phyloP scores from a whole-genome alignment of 2,888 invertebrate genomes.

The Mimas tiliae region DNA sequence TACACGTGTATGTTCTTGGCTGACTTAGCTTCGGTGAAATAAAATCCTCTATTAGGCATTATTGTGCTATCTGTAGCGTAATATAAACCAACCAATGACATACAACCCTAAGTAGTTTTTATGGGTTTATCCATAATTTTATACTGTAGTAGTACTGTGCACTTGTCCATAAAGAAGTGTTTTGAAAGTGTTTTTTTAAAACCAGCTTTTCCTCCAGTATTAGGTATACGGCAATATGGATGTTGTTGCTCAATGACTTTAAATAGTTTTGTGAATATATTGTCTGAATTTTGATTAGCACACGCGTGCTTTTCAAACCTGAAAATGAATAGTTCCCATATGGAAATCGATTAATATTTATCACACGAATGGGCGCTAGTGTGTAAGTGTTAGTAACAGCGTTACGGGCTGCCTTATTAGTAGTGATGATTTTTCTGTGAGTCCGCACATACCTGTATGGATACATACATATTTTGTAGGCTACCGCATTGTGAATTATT shows the following conservation, averaged over 20 bases:
- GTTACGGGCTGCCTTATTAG: background rate
- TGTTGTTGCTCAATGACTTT: background rate
- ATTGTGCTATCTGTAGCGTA: too few relatives aligned
- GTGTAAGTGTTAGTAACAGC: background rate
- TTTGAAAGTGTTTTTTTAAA: background rate
- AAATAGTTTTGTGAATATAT: background rate
- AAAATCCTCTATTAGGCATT: too few relatives aligned
- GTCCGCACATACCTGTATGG: background rate
- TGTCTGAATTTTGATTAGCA: background rate
- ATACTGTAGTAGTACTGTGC: too few relatives aligned
- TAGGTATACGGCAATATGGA: background rate
- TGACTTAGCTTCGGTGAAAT: too few relatives aligned
- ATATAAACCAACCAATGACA: too few relatives aligned
- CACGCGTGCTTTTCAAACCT: background rate
- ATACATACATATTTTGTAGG: background rate
- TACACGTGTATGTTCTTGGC: too few relatives aligned
- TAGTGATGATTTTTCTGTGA: too few relatives aligned
- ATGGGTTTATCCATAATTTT: too few relatives aligned
- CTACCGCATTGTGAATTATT: background rate
- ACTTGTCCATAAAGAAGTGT: too few relatives aligned
- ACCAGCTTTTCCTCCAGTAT: background rate
- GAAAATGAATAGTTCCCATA: background rate
- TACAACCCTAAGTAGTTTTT: too few relatives aligned
- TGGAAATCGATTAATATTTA: background rate
- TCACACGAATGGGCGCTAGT: slow-evolving; percentile 1